phyloP scores from a whole-genome alignment of 2,888 invertebrate species.

The Ditylenchus weischeri region DNA sequence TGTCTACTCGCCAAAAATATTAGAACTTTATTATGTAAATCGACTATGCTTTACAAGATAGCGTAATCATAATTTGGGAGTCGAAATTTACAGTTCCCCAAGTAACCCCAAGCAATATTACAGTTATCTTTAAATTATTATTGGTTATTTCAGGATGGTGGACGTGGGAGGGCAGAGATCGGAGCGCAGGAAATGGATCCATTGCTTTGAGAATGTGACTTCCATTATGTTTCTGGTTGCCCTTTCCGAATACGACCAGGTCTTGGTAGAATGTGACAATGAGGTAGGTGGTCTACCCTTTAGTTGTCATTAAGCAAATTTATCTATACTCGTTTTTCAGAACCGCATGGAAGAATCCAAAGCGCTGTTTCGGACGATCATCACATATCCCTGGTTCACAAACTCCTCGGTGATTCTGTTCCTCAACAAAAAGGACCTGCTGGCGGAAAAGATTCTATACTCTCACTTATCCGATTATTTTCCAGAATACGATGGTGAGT shows the following conservation, averaged over 20 bases:
- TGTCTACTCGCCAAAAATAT: too few species aligned
- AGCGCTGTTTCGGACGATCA: slow-evolving; percentile 99
- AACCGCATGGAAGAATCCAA: slow-evolving; percentile 99
- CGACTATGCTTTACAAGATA: too few species aligned
- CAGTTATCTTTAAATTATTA: too few species aligned
- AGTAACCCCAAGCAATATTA: too few species aligned
- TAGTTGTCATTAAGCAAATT: background rate
- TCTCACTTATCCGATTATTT: slow-evolving; percentile 99
- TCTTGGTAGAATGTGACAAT: slow-evolving; percentile 98
- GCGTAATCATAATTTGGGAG: too few species aligned
- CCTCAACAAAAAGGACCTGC: slow-evolving; percentile 94
- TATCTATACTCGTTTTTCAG: slow-evolving; percentile 63
- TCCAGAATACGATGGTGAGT: slow-evolving; percentile 98
- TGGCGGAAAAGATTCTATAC: slow-evolving; percentile 99
- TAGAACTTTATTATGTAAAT: too few species aligned
- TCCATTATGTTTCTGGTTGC: slow-evolving; percentile 92
- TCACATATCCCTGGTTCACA: slow-evolving; percentile 99
- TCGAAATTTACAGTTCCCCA: too few species aligned
- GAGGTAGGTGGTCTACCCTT: slow-evolving; percentile 72
- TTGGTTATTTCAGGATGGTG: slow-evolving; percentile 80
- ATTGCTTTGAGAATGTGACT: slow-evolving; percentile 99
- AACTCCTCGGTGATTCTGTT: slow-evolving; percentile 99
- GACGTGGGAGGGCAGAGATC: slow-evolving; percentile 81
- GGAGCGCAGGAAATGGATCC: slow-evolving; percentile 55
- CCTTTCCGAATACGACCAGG: slow-evolving; percentile 76